Evolutionary conservation across 2,888 invertebrate genomes (phyloP), one percentile per base, ranked within the genome.

Genomic region (Acanthoscelides obtectus): DNA sequence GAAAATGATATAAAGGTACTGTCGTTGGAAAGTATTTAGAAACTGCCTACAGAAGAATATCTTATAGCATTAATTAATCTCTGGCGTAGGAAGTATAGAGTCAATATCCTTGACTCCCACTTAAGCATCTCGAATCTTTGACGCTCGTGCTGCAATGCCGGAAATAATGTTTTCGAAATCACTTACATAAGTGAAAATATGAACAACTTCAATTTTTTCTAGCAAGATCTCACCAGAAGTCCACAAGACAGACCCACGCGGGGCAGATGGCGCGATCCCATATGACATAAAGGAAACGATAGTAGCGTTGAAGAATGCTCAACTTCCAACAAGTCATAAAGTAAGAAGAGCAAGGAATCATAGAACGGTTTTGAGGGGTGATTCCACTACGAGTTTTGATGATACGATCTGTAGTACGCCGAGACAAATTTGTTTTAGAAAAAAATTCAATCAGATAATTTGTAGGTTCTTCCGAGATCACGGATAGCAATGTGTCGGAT

Each of bases 171-270:
- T n/a, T n/a, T n/a, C n/a, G n/a, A n/a, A n/a, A n/a, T n/a, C n/a
- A n/a, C n/a, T n/a, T n/a, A n/a, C n/a, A n/a, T n/a, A n/a, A n/a
- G n/a, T 68, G 17, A 45, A 68, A n/a, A 22, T 27, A 5, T 63
- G 45, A 19, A 66, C 45, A 45, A 17, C 45, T 12, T 45, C 45
- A 1, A 45, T 45, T 77, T 74, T 72, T 75, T 77, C 76, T 75
- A 79, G 79, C 74, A 79, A 79, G 77, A 71, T 76, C 74, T 73
- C 75, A 73, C 72, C 77, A 67, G 77, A 79, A 75, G 69, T 77
- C 64, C 76, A 72, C 71, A 70, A 71, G 22, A 69, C 67, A 21
- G 73, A 73, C 71, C 72, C 73, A 64, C 72, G 72, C 8, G 69
- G 72, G 3, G 67, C 25, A 19, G 22, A 63, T 65, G 68, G 71